phyloP scores from a whole-genome alignment of 1,140 invertebrate genomes.

The Pseudomyrmex concolor region DNA sequence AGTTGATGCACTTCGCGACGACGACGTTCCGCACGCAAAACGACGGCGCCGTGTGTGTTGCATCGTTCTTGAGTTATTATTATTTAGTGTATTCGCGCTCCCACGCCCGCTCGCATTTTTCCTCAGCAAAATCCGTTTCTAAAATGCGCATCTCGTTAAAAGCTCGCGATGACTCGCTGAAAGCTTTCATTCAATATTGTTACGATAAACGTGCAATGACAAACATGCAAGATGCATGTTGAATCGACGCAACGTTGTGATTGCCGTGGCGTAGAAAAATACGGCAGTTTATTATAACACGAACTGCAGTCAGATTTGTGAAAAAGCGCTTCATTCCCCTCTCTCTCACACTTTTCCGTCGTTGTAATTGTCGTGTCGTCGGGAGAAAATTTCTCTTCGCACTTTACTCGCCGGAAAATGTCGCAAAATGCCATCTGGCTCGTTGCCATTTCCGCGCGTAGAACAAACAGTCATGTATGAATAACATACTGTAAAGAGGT shows the following conservation, averaged over 20 bases:
- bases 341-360: neutral
- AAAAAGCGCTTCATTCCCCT: conserved; percentile 11
- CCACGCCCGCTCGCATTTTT: neutral
- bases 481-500: conserved; percentile 6
- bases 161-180: neutral
- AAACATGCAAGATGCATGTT: neutral
- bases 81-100: neutral
- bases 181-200: neutral
- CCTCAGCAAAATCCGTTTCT: neutral
- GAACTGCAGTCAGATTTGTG: conserved; percentile 1
- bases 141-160: neutral
- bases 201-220: neutral
- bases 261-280: conserved; percentile 38
- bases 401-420: conserved; percentile 40
- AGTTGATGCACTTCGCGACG: neutral
- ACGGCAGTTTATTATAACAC: conserved; percentile 19
- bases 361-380: conserved; percentile 12
- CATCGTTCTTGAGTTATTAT: conserved; percentile 9
- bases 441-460: conserved; percentile 31
- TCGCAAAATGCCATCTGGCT: conserved; percentile 46
- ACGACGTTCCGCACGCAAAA: neutral
- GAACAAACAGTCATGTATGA: conserved; percentile 41
- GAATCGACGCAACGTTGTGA: conserved; percentile 14
- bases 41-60: neutral
- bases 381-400: conserved; percentile 39